These are phyloP conservation scores for Melanotaenia duboulayi DNA, from an alignment of 2,113 vertebrate genomes.

Conservation along the genomic window DNA sequence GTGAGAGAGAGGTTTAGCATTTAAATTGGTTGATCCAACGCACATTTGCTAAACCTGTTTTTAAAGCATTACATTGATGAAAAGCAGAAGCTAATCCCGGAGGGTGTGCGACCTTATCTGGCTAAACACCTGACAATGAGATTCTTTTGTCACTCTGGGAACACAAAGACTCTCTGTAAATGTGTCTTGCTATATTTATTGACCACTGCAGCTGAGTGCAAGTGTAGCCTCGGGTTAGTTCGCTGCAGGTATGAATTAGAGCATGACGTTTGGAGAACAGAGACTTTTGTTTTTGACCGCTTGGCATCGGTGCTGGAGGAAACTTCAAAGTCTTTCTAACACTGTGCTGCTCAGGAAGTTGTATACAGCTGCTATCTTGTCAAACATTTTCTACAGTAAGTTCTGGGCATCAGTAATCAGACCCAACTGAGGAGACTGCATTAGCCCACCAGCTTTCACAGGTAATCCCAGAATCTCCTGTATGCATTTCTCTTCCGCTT, in stretches of 20 bases:
- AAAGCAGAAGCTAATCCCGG: conserved; percentile 76
- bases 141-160: conserved; percentile 61
- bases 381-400: conserved; percentile 43
- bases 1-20: conserved; percentile 80
- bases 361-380: neutral
- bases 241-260: conserved; percentile 51
- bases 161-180: conserved; percentile 56
- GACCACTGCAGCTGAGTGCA: conserved; percentile 45
- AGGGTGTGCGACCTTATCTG: conserved; percentile 77
- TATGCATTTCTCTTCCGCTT: conserved; percentile 73
- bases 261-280: conserved; percentile 13
- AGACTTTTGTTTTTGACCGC: conserved; percentile 23
- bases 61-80: conserved; percentile 80
- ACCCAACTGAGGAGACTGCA: conserved; percentile 19
- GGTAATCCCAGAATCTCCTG: conserved; percentile 71
- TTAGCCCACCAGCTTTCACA: conserved; percentile 44
- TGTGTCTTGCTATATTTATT: conserved; percentile 39
- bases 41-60: conserved; percentile 78
- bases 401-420: conserved; percentile 39
- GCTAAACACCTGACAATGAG: conserved; percentile 81
- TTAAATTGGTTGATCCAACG: conserved; percentile 81
- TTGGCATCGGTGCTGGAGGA: neutral
- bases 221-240: conserved; percentile 46
- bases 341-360: conserved; percentile 24
- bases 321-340: conserved; percentile 39